These are phyloP conservation scores for Ascidia mentula DNA, from an alignment of 23 tunicate genomes.

Conservation along the genomic window DNA sequence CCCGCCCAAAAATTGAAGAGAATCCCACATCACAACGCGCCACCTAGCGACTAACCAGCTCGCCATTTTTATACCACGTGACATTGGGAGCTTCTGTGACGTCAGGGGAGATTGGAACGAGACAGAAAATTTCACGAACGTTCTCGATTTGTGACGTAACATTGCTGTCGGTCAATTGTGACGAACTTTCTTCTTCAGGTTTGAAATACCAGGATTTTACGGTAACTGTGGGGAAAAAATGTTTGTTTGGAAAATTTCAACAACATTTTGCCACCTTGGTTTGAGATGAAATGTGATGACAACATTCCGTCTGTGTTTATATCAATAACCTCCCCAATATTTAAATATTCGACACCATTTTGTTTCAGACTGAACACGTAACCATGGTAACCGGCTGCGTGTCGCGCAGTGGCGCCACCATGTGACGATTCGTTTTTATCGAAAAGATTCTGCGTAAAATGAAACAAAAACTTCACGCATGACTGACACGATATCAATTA, in stretches of 20 bases:
- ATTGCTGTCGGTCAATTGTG: not conserved
- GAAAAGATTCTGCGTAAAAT: conserved; percentile 6
- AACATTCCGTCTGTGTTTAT: conserved; percentile 34
- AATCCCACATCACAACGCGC: too few species aligned
- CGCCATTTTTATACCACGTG: conserved; percentile 44
- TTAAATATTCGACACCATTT: conserved; percentile 27
- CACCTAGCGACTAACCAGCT: conserved; percentile 28
- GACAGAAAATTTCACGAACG: conserved; percentile 18
- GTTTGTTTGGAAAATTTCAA: not conserved
- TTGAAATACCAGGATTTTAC: conserved; percentile 48
- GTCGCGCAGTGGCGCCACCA: conserved; percentile 22
- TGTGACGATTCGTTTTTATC: not conserved
- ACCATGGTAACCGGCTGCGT: conserved; percentile 20
- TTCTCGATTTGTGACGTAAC: not conserved
- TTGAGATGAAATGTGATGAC: conserved; percentile 7
- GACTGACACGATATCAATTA: not conserved
- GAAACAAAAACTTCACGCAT: too few species aligned
- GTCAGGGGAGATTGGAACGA: conserved; percentile 28
- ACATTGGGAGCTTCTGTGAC: conserved; percentile 15
- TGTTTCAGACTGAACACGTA: conserved; percentile 53
- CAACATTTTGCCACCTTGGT: conserved; percentile 18
- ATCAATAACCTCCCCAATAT: not conserved
- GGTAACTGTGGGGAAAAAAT: conserved; percentile 9
- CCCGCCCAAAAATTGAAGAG: too few species aligned
- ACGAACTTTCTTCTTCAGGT: conserved; percentile 8